Percentiles rank a stretch among this genome's conserved stretches.
Conservation (phyloP, 2,113 vertebrate genomes). For the Odontophorus gujanensis region DNA sequence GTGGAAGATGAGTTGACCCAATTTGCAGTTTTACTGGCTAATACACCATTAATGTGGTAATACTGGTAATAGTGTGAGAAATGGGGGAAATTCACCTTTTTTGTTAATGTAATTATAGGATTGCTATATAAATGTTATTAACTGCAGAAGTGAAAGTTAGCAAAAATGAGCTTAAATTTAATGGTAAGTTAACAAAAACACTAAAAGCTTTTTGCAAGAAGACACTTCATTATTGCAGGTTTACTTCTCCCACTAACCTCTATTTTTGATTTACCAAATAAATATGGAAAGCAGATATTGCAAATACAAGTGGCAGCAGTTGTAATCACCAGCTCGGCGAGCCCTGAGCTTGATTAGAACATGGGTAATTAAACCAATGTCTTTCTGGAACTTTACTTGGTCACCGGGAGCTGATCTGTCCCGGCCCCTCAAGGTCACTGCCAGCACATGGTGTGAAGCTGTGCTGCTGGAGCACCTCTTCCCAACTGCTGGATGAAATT, state of each 20-base stretch:
- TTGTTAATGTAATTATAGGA: slow-evolving; percentile 65
- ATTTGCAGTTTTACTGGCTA: slow-evolving; percentile 41
- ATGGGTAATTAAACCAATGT: neutral
- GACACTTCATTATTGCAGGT: neutral
- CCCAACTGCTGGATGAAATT: no score
- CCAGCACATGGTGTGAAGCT: neutral
- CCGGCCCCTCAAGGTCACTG: neutral
- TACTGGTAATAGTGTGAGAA: slow-evolving; percentile 15
- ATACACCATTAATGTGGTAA: slow-evolving; percentile 15
- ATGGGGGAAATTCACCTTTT: slow-evolving; percentile 24
- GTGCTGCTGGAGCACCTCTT: neutral
- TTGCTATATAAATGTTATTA: slow-evolving; percentile 45
- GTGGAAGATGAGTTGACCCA: slow-evolving; percentile 51
- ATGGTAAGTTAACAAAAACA: slow-evolving; percentile 30
- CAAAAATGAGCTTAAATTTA: slow-evolving; percentile 41
- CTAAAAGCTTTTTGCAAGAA: slow-evolving; percentile 11
- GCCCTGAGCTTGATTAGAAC: neutral
- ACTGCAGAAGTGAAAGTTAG: slow-evolving; percentile 39
- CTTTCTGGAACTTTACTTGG: neutral
- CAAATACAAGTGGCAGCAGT: neutral
- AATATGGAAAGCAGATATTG: neutral
- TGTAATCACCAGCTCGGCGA: neutral
- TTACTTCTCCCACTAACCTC: slow-evolving; percentile 8
- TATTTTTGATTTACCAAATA: slow-evolving; percentile 29
- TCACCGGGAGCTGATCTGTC: neutral